Percentiles rank a stretch among this genome's conserved stretches.
phyloP scores from a whole-genome alignment of 2,888 invertebrate genomes.

The Patella depressa region DNA sequence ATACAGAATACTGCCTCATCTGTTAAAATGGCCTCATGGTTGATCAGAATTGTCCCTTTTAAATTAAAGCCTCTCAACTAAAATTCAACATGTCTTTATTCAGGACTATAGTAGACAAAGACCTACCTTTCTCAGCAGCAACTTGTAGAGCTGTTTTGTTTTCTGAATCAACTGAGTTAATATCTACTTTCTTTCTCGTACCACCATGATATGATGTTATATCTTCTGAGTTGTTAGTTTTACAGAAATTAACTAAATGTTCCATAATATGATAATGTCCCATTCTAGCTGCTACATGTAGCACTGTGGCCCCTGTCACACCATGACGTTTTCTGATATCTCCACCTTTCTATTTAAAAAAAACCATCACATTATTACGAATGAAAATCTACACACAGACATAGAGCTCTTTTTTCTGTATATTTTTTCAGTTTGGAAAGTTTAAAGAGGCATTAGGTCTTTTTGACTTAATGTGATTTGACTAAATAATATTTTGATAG shows the following conservation, averaged over 20 bases:
- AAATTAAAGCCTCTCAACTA: no score
- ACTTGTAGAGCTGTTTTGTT: constrained; percentile 62
- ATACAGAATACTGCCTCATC: no score
- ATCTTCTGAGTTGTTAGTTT: constrained; percentile 8
- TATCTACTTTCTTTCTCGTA: constrained; percentile 46
- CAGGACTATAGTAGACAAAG: not conserved
- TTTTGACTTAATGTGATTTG: no score
- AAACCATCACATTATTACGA: no score
- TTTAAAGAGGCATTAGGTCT: not conserved
- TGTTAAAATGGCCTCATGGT: no score
- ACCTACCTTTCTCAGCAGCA: constrained; percentile 65
- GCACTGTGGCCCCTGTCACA: constrained; percentile 53
- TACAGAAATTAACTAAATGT: constrained; percentile 54
- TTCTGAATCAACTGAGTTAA: constrained; percentile 59
- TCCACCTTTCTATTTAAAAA: constrained; percentile 53
- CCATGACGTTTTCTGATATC: constrained; percentile 56
- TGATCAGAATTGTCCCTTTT: no score
- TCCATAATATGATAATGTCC: constrained; percentile 54
- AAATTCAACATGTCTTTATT: no score
- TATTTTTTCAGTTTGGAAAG: not conserved
- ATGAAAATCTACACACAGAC: no score
- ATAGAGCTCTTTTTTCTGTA: no score
- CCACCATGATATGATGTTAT: constrained; percentile 8
- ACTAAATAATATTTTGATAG: no score
- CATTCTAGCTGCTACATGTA: constrained; percentile 57